phyloP scores from a whole-genome alignment of 37 sponge, comb jelly and placozoan species.

The Aplysina aerophoba region DNA sequence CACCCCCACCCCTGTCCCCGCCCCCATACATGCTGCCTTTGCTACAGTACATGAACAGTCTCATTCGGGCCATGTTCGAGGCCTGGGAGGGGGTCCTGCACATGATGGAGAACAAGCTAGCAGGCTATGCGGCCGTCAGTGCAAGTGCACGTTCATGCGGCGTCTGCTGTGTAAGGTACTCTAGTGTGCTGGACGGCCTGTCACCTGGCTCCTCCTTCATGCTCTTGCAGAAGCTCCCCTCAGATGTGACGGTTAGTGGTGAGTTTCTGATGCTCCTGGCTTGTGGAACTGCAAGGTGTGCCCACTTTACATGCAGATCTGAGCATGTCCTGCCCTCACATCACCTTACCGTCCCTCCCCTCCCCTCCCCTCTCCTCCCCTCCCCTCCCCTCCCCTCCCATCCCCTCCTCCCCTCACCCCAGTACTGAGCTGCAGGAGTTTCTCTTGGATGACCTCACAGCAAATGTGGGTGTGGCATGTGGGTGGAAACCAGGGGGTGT shows the following conservation, averaged over 20 bases:
- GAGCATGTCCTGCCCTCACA: too few relatives aligned
- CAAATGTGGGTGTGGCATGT: slow-evolving; percentile 27
- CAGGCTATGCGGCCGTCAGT: slow-evolving; percentile 56
- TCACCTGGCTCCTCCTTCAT: neutral
- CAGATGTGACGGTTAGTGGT: slow-evolving; percentile 56
- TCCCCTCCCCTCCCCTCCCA: too few relatives aligned
- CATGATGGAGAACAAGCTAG: slow-evolving; percentile 69
- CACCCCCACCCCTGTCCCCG: too few relatives aligned
- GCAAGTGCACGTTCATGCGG: too few relatives aligned
- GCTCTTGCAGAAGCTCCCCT: slow-evolving; percentile 51
- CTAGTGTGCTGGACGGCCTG: neutral
- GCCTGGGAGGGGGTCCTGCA: slow-evolving; percentile 76
- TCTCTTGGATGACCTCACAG: slow-evolving; percentile 61
- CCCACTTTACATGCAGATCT: too few relatives aligned
- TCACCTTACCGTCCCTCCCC: too few relatives aligned
- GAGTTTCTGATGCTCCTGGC: slow-evolving; percentile 74
- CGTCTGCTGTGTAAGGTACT: neutral
- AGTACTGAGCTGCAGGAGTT: slow-evolving; percentile 49
- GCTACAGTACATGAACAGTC: slow-evolving; percentile 49
- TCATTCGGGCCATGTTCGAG: slow-evolving; percentile 60
- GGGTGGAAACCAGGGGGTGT: neutral
- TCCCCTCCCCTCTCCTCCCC: too few relatives aligned
- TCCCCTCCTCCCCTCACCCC: neutral
- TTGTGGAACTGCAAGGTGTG: slow-evolving; percentile 76
- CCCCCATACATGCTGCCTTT: neutral